These are phyloP conservation scores for Metellina segmentata DNA, from an alignment of 2,888 invertebrate genomes.

Conservation along the genomic window DNA sequence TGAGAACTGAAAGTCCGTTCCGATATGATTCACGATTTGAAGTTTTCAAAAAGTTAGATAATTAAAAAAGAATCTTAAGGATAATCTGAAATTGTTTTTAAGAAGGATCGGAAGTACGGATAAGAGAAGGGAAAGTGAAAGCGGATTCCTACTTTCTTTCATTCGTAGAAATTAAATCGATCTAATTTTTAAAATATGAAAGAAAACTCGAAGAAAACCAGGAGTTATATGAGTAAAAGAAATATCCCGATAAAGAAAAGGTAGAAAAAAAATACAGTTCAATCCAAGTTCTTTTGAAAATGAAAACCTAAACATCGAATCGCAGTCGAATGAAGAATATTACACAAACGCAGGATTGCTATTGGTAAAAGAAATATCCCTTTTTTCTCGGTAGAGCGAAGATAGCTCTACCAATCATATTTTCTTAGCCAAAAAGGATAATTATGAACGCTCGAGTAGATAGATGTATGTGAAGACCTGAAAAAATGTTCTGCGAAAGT, in stretches of 20 bases:
- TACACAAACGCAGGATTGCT: neutral
- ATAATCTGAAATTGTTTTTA: no score
- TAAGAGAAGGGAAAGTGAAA: neutral
- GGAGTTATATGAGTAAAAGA: neutral
- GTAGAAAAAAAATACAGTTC: neutral
- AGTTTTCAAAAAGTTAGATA: no score
- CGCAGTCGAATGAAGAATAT: conserved; percentile 7
- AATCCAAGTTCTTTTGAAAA: neutral
- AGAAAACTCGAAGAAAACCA: neutral
- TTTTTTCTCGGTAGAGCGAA: neutral
- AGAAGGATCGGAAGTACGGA: neutral
- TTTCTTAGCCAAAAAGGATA: conserved; percentile 40
- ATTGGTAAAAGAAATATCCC: neutral
- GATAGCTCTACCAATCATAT: conserved; percentile 28
- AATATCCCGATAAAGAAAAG: neutral
- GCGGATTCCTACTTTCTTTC: neutral
- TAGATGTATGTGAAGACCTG: neutral
- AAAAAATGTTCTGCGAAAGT: conserved; percentile 21
- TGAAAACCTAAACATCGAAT: conserved; percentile 26
- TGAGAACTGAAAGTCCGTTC: no score
- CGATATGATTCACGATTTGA: no score
- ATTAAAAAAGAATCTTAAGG: no score
- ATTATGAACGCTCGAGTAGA: conserved; percentile 43
- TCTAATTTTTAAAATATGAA: neutral
- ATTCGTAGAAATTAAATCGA: neutral